phyloP scores from a whole-genome alignment of 2,113 vertebrate species.

The Xyrauchen texanus region DNA sequence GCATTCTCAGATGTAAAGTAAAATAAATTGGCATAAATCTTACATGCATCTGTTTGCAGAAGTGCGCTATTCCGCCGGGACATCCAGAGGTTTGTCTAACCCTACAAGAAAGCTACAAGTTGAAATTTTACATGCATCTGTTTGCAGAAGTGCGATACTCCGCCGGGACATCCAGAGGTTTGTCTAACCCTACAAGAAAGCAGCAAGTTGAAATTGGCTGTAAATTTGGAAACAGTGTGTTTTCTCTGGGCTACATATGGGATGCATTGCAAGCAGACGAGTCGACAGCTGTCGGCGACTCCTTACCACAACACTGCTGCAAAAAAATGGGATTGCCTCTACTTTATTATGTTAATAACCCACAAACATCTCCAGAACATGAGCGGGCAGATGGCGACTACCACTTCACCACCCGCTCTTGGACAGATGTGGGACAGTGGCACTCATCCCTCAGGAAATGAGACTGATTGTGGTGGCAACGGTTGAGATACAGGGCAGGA shows the following conservation, averaged over 20 bases:
- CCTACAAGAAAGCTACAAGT: too few relatives aligned
- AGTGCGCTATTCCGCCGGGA: too few relatives aligned
- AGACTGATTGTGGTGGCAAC: constrained; percentile 26
- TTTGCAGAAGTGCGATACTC: background rate
- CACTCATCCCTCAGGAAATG: constrained; percentile 46
- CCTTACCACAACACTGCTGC: constrained; percentile 59
- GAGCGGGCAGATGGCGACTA: background rate
- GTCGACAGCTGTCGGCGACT: constrained; percentile 56
- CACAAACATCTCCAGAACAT: constrained; percentile 61
- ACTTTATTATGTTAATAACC: constrained; percentile 66
- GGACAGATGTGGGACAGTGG: constrained; percentile 39
- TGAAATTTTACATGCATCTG: too few relatives aligned
- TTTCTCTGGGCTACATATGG: constrained; percentile 59
- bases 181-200: constrained; percentile 1
- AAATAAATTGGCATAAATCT: too few relatives aligned
- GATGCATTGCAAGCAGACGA: constrained; percentile 52
- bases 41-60: too few relatives aligned
- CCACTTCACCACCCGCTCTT: constrained; percentile 3
- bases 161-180: constrained; percentile 5
- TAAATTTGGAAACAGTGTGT: constrained; percentile 53
- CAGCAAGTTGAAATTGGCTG: constrained; percentile 45
- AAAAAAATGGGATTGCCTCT: constrained; percentile 60
- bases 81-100: too few relatives aligned
- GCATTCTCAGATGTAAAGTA: too few relatives aligned
- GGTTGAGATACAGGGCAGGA: constrained; percentile 10